Conservation (phyloP, 2,797 vertebrate genomes). For the Poeciliopsis paucimaculata region DNA sequence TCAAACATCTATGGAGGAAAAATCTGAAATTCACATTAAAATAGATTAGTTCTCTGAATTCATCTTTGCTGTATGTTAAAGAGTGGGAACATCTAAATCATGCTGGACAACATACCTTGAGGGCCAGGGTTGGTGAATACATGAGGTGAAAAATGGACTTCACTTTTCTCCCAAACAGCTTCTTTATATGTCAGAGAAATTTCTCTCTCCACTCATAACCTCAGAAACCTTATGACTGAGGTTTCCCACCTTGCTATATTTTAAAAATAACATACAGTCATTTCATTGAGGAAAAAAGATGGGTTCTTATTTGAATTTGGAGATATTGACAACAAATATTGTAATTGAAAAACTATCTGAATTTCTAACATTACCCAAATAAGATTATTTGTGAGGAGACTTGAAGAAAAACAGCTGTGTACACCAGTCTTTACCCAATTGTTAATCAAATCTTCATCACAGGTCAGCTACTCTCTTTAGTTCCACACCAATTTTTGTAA, state of each 20-base stretch:
- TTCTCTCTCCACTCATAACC: background rate
- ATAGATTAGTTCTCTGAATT: background rate
- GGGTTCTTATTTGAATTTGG: background rate
- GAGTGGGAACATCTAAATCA: no score
- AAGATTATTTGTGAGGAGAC: background rate
- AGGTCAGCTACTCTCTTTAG: background rate
- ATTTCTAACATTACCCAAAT: background rate
- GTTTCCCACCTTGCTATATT: background rate
- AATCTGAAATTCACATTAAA: background rate
- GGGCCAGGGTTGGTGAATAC: no score
- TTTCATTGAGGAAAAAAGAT: background rate
- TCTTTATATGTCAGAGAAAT: background rate
- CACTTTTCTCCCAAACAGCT: background rate
- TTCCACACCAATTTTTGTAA: background rate
- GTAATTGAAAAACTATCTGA: background rate
- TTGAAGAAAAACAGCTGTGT: background rate
- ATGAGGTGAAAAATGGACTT: background rate
- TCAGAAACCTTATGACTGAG: background rate
- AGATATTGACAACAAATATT: background rate
- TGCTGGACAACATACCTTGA: no score
- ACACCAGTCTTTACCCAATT: conserved; percentile 36
- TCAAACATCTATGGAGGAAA: background rate
- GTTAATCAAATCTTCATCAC: conserved; percentile 59
- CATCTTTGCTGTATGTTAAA: background rate
- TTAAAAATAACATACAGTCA: background rate